Evolutionary conservation across 2,888 invertebrate species (phyloP).

Genomic region (Boloria euphrosyne): DNA sequence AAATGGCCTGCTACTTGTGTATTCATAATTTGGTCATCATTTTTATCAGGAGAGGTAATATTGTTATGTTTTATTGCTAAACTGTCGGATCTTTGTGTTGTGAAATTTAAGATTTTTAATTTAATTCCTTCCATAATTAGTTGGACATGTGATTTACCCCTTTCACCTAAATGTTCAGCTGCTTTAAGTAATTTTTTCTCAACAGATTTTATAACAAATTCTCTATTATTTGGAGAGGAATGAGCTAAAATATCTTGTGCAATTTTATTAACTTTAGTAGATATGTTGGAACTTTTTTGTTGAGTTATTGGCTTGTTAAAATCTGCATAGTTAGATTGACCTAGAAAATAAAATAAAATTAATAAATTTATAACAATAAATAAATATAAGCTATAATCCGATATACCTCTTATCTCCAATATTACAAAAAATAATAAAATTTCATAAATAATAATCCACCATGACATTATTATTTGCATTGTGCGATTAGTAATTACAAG

Average conservation of each 20-base stretch:
- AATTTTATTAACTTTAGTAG: slow-evolving; percentile 36
- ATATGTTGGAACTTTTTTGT: slow-evolving; percentile 27
- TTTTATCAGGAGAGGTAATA: background rate
- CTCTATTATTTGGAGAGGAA: slow-evolving; percentile 25
- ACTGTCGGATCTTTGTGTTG: slow-evolving; percentile 4
- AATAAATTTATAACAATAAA: background rate
- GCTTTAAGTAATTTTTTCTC: slow-evolving; percentile 51
- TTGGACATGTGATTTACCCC: slow-evolving; percentile 53
- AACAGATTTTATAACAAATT: slow-evolving; percentile 42
- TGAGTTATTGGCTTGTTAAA: slow-evolving; percentile 1
- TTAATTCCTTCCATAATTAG: slow-evolving; percentile 61
- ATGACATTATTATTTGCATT: slow-evolving; percentile 4
- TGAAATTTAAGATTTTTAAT: slow-evolving; percentile 41
- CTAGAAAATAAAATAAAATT: background rate
- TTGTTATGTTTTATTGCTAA: background rate
- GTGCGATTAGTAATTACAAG: background rate
- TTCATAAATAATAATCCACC: background rate
- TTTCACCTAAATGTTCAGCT: slow-evolving; percentile 46
- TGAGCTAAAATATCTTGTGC: slow-evolving; percentile 29
- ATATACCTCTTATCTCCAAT: slow-evolving; percentile 8
- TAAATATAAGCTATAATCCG: background rate
- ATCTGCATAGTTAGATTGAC: background rate
- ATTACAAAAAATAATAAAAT: slow-evolving; percentile 11
- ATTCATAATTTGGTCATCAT: slow-evolving; percentile 9
- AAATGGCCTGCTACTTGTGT: slow-evolving; percentile 42